Evolutionary conservation across 2,797 vertebrate species (phyloP), one percentile per base, ranked within the genome.

Genomic region (Gallinago solitaria): DNA sequence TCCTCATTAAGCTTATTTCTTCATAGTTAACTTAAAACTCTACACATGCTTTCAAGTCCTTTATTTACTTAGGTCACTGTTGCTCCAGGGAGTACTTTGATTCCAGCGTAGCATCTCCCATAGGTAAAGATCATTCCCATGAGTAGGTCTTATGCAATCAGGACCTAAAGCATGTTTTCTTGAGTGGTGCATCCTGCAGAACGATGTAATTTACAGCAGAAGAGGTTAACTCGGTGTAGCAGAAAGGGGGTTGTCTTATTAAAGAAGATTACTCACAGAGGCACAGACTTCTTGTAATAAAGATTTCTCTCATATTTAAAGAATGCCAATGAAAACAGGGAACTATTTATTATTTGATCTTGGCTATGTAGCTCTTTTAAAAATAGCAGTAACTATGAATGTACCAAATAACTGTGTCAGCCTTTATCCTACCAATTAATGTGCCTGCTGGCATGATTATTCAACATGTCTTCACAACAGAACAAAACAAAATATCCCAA

Each of bases 311-410:
- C 84, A 59, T 93, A 27, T 92, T 95, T 96, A 70, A 95, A 53
- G 54, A 78, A 93, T 0, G 18, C 67, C 41, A 92, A 4, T 50
- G 73, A 92, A 96, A 96, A 77, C 82, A 79, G 35, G 16, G 74
- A 93, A 96, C 71, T 94, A 83, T 93, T 96, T 97, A 54, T 94
- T 94, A 50, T 91, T 97, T 93, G 75, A 54, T 89, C 87, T 90
- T 71, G 80, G 60, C 70, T 83, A 10, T 24, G 60, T 35, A 59
- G 60, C 64, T 93, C 48, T 88, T 79, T 93, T 82, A 86, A 94
- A 96, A 95, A 93, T 90, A 96, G 45, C 56, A 64, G 37, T 75
- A 59, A 45, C 64, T 93, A 33, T 0, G 0, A 85, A 94, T 77
- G 73, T 76, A 89, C 54, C 75, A 16, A 95, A 45, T 92, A 91